Conservation (phyloP, 2,797 vertebrate genomes). For the Danio choprae region DNA sequence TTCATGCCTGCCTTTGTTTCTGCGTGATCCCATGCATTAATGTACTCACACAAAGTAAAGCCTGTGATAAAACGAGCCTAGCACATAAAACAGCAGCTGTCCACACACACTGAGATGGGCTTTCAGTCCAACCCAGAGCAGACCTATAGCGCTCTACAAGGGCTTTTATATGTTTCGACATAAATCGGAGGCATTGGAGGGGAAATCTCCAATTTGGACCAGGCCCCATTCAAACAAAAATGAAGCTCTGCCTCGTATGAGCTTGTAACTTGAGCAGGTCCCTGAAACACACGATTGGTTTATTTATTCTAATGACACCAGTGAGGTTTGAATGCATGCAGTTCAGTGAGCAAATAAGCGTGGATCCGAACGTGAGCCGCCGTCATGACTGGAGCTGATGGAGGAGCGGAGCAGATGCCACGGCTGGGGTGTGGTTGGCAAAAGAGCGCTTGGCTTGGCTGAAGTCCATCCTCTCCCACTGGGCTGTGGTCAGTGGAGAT, state of each 20-base stretch:
- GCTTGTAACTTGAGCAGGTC: constrained; percentile 57
- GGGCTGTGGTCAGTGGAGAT: constrained; percentile 74
- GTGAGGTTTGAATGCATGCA: constrained; percentile 30
- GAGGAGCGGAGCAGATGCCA: constrained; percentile 73
- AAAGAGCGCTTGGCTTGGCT: constrained; percentile 76
- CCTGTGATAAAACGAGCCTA: constrained; percentile 54
- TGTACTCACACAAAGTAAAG: constrained; percentile 43
- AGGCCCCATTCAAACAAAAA: constrained; percentile 57
- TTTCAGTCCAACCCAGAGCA: constrained; percentile 57
- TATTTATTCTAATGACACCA: constrained; percentile 60
- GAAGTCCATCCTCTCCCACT: constrained; percentile 73
- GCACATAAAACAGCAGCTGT: constrained; percentile 58
- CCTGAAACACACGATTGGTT: constrained; percentile 58
- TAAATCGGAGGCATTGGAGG: constrained; percentile 70
- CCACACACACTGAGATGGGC: constrained; percentile 57
- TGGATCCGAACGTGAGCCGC: constrained; percentile 65
- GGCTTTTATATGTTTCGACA: constrained; percentile 64
- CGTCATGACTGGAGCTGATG: constrained; percentile 64
- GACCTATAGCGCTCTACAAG: constrained; percentile 59
- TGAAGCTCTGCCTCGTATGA: constrained; percentile 50
- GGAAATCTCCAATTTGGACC: constrained; percentile 62
- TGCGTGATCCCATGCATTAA: constrained; percentile 46
- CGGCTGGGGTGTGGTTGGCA: constrained; percentile 77
- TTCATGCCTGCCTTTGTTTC: constrained; percentile 33
- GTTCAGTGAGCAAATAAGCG: constrained; percentile 42